These are phyloP conservation scores for Scrobipalpa atriplicella DNA, from an alignment of 2,888 invertebrate genomes.

Conservation along the genomic window DNA sequence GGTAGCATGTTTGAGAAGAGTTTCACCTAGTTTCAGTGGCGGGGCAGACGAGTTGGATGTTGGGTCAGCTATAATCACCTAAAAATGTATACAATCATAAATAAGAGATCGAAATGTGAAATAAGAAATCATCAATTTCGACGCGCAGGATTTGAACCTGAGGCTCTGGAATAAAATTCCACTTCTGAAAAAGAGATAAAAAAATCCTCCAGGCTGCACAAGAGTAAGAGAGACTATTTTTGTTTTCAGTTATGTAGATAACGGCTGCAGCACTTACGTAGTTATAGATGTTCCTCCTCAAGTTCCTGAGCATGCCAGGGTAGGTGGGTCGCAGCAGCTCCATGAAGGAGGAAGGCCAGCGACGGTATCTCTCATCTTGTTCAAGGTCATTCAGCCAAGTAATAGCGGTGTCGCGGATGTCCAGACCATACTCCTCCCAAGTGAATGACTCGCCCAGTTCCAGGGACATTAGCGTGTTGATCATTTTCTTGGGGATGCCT, in stretches of 20 bases:
- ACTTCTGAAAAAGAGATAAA: too few species aligned
- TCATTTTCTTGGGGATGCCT: slow-evolving; percentile 85
- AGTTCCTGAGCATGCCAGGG: slow-evolving; percentile 97
- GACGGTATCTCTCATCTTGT: slow-evolving; percentile 91
- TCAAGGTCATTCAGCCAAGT: slow-evolving; percentile 98
- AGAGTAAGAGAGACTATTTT: too few species aligned
- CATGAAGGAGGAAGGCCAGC: slow-evolving; percentile 95
- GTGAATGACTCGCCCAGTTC: slow-evolving; percentile 85
- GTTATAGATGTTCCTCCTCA: slow-evolving; percentile 93
- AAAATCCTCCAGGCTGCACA: too few species aligned
- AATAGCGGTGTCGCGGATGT: slow-evolving; percentile 96
- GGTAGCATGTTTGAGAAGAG: slow-evolving; percentile 94
- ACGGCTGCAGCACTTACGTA: slow-evolving; percentile 78
- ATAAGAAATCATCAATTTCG: too few species aligned
- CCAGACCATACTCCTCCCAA: slow-evolving; percentile 93
- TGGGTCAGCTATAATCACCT: slow-evolving; percentile 95
- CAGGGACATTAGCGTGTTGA: slow-evolving; percentile 85
- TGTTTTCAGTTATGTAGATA: too few species aligned
- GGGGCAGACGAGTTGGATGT: slow-evolving; percentile 85
- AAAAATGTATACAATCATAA: slow-evolving; percentile 22
- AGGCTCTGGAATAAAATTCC: too few species aligned
- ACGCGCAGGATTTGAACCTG: too few species aligned
- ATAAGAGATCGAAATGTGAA: not conserved
- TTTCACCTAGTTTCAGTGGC: slow-evolving; percentile 93
- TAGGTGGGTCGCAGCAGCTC: slow-evolving; percentile 98